A percentile compares a stretch with the other conserved stretches of the same genome.
Evolutionary conservation across 2,888 invertebrate genomes (phyloP).

Genomic region (Pediacus dermestoides): DNA sequence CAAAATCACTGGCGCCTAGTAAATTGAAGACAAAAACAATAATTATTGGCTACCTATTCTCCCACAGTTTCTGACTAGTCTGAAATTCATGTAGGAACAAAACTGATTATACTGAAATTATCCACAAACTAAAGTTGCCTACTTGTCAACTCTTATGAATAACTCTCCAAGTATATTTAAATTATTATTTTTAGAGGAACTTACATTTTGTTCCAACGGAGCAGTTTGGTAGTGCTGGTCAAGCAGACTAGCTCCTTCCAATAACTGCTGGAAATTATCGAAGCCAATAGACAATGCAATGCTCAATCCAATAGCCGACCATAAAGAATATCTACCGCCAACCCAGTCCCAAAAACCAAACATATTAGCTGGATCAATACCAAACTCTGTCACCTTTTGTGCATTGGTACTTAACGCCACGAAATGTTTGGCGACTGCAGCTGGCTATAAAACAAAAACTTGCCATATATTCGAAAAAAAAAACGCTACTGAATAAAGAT

Average conservation of each 20-base stretch:
- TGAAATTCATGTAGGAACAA: no score
- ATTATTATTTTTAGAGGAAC: no score
- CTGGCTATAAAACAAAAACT: slow-evolving; percentile 53
- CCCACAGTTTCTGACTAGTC: no score
- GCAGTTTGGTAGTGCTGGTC: slow-evolving; percentile 88
- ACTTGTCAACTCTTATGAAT: no score
- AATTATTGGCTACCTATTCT: no score
- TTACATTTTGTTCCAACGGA: slow-evolving; percentile 88
- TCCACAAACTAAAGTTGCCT: no score
- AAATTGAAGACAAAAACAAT: no score
- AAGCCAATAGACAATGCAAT: slow-evolving; percentile 91
- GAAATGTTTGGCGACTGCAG: slow-evolving; percentile 93
- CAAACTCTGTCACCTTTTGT: slow-evolving; percentile 92
- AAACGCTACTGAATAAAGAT: slow-evolving; percentile 4
- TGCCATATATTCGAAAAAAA: slow-evolving; percentile 3
- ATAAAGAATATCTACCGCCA: slow-evolving; percentile 93
- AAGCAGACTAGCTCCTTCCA: slow-evolving; percentile 89
- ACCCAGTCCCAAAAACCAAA: slow-evolving; percentile 99
- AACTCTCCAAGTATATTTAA: no score
- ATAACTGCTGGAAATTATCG: slow-evolving; percentile 88
- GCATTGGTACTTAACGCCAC: slow-evolving; percentile 96
- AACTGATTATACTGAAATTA: no score
- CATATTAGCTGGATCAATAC: slow-evolving; percentile 96
- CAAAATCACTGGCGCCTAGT: slow-evolving; percentile 90
- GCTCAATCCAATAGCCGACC: slow-evolving; percentile 99